Evolutionary conservation across 1,140 invertebrate species (phyloP).

Genomic region (Idris sp.): DNA sequence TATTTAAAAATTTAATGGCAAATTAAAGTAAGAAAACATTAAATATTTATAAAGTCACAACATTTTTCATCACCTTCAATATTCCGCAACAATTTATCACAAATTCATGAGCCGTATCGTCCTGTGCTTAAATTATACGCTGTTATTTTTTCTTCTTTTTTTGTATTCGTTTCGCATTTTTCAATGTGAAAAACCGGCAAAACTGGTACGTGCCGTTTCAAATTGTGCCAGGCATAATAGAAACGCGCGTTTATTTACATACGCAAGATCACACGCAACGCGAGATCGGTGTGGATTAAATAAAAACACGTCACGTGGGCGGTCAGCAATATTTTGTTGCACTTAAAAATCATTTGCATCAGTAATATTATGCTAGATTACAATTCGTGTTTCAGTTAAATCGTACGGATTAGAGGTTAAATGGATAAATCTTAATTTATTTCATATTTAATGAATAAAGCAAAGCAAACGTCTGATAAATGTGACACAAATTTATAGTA

Average conservation of each 20-base stretch:
- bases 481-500: no score
- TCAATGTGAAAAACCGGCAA: conserved; percentile 26
- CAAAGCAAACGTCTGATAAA: no score
- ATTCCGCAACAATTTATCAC: conserved; percentile 27
- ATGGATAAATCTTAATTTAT: no score
- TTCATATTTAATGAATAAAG: no score
- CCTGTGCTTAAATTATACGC: conserved; percentile 27
- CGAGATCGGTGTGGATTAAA: no score
- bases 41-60: conserved; percentile 1
- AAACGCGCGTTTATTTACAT: conserved; percentile 35
- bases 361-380: conserved; percentile 20
- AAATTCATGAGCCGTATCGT: conserved; percentile 40
- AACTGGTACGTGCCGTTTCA: conserved; percentile 35
- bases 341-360: conserved; percentile 43
- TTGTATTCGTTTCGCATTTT: conserved; percentile 11
- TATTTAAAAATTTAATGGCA: no score
- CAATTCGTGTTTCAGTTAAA: neutral
- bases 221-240: conserved; percentile 27
- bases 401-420: no score
- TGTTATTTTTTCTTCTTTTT: neutral
- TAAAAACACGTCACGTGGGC: conserved; percentile 52
- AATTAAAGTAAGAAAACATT: no score
- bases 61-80: conserved; percentile 37
- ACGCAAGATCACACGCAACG: conserved; percentile 26
- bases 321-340: conserved; percentile 45